Conservation (phyloP, 92 coral and sea anemone species). For the Epizoanthus rinbou region DNA sequence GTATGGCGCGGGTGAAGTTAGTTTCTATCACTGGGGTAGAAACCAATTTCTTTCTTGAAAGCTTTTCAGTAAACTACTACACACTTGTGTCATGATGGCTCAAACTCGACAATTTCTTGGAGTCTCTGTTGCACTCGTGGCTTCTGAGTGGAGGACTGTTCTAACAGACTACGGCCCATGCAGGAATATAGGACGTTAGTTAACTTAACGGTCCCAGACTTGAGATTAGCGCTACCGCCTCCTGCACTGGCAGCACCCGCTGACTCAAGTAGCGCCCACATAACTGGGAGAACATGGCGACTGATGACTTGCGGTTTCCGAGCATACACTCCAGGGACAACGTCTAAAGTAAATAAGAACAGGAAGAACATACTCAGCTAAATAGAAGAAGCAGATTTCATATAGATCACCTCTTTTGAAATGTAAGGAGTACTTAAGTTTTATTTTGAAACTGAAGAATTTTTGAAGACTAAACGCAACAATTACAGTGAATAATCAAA, state of each 20-base stretch:
- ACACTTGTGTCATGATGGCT: constrained; percentile 27
- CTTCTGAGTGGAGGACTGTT: constrained; percentile 76
- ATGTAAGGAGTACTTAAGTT: no score
- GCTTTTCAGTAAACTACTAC: neutral
- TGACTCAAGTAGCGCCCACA: constrained; percentile 92
- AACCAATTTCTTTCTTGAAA: neutral
- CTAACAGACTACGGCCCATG: constrained; percentile 79
- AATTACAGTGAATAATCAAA: no score
- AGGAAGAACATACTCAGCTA: neutral
- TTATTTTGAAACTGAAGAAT: no score
- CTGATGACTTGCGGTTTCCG: constrained; percentile 85
- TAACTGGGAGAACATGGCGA: constrained; percentile 84
- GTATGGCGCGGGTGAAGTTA: neutral
- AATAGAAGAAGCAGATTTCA: neutral
- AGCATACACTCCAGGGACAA: constrained; percentile 72
- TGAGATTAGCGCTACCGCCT: constrained; percentile 66
- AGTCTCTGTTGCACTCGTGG: constrained; percentile 83
- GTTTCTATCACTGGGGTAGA: neutral
- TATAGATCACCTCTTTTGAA: no score
- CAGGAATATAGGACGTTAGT: constrained; percentile 77
- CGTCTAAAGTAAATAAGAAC: constrained; percentile 50
- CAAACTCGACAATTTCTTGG: constrained; percentile 71
- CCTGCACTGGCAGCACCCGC: constrained; percentile 80
- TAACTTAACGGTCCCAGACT: constrained; percentile 62
- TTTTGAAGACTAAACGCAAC: no score